Conservation (phyloP, 1,140 invertebrate genomes). For the Pissodes strobi region DNA sequence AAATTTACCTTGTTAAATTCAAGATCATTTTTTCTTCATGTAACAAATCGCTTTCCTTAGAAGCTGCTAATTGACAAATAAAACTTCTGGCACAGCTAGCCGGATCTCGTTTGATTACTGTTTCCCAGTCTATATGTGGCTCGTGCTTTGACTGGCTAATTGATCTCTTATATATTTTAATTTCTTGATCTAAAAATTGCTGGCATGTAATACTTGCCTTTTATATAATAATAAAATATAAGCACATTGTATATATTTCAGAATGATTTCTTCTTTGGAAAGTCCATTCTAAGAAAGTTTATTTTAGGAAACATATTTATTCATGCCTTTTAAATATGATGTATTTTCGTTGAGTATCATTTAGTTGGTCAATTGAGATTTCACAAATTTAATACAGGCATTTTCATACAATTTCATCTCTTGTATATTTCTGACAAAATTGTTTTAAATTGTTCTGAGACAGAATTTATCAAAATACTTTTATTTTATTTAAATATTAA, state of each 20-base stretch:
- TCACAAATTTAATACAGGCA: no score
- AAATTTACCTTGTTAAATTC: constrained; percentile 42
- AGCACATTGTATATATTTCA: background rate
- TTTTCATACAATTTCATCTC: no score
- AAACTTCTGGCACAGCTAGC: constrained; percentile 48
- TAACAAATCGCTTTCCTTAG: constrained; percentile 34
- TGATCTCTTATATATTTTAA: constrained; percentile 34
- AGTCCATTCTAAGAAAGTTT: no score
- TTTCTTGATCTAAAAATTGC: constrained; percentile 13
- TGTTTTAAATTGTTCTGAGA: no score
- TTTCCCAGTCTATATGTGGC: constrained; percentile 43
- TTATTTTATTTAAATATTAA: no score
- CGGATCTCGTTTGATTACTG: constrained; percentile 45
- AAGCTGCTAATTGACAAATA: constrained; percentile 47
- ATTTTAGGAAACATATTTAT: no score
- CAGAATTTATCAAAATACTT: no score
- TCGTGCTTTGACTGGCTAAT: background rate
- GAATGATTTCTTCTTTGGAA: no score
- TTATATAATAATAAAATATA: background rate
- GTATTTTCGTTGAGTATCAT: no score
- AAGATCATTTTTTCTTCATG: constrained; percentile 44
- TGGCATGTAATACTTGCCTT: background rate
- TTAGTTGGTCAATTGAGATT: no score
- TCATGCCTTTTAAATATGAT: no score
- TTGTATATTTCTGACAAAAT: no score